Conservation (phyloP, 2,888 invertebrate species). For the Harpalus rubripes region DNA sequence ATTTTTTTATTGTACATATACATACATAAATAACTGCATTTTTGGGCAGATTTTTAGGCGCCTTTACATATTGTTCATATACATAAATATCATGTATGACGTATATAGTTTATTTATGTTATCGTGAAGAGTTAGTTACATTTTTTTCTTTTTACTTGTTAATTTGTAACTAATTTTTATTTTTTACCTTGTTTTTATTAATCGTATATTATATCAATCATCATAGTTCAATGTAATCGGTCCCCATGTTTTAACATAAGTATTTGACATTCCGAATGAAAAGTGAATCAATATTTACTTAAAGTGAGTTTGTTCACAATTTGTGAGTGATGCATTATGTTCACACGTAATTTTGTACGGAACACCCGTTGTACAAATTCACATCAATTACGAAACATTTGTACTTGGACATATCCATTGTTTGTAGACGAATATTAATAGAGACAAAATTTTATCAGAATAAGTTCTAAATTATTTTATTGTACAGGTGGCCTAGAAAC, state of each 20-base stretch:
- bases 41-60: slow-evolving; percentile 57
- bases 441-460: background rate
- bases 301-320: slow-evolving; percentile 35
- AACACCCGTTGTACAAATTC: slow-evolving; percentile 49
- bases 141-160: slow-evolving; percentile 41
- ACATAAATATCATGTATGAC: slow-evolving; percentile 48
- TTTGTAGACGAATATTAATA: slow-evolving; percentile 11
- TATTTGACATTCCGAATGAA: slow-evolving; percentile 52
- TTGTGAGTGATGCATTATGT: slow-evolving; percentile 49
- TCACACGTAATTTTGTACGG: slow-evolving; percentile 33
- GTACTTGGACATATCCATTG: slow-evolving; percentile 36
- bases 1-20: slow-evolving; percentile 55
- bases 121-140: slow-evolving; percentile 55
- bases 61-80: slow-evolving; percentile 63
- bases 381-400: slow-evolving; percentile 14
- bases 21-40: slow-evolving; percentile 51
- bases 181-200: slow-evolving; percentile 60
- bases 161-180: slow-evolving; percentile 61
- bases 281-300: slow-evolving; percentile 40
- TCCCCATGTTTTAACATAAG: slow-evolving; percentile 53
- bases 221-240: slow-evolving; percentile 48
- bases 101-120: slow-evolving; percentile 58
- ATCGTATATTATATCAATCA: slow-evolving; percentile 53
- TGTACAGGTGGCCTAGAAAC: too few species aligned
- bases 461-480: slow-evolving; percentile 20